Conservation (phyloP, 2,113 vertebrate species). For the Larimichthys crocea region DNA sequence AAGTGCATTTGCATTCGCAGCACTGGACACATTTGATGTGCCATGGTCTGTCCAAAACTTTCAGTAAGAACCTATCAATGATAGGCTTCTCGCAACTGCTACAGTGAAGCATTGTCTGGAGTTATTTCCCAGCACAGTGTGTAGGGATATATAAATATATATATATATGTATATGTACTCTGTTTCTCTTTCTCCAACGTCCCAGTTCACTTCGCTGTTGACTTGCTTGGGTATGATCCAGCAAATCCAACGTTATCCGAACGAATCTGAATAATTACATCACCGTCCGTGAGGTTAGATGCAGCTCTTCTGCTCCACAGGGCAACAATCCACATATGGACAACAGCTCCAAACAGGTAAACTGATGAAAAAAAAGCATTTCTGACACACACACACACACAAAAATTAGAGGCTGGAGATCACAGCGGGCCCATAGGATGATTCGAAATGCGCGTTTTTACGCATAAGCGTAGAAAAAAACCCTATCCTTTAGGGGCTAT, state of each 20-base stretch:
- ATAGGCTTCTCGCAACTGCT: conserved; percentile 97
- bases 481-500: background rate
- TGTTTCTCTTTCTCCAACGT: conserved; percentile 36
- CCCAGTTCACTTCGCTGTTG: conserved; percentile 2
- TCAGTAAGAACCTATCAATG: conserved; percentile 95
- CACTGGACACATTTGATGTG: conserved; percentile 98
- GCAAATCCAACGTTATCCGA: conserved; percentile 62
- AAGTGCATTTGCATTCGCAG: conserved; percentile 97
- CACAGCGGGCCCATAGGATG: conserved; percentile 36
- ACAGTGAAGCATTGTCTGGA: conserved; percentile 95
- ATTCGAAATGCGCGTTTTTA: conserved; percentile 45
- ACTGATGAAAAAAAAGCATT: conserved; percentile 46
- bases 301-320: conserved; percentile 38
- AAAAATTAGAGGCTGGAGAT: conserved; percentile 36
- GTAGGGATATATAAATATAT: background rate
- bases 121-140: conserved; percentile 65
- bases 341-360: conserved; percentile 32
- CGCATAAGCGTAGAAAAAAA: background rate
- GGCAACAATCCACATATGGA: conserved; percentile 64
- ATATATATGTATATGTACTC: background rate
- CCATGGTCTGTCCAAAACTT: conserved; percentile 98
- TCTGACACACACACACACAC: conserved; percentile 1
- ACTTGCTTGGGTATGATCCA: conserved; percentile 51
- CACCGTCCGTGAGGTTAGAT: conserved; percentile 41
- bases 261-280: conserved; percentile 41